Evolutionary conservation across 1,140 invertebrate genomes (phyloP).

Genomic region (Cydia pomonella): DNA sequence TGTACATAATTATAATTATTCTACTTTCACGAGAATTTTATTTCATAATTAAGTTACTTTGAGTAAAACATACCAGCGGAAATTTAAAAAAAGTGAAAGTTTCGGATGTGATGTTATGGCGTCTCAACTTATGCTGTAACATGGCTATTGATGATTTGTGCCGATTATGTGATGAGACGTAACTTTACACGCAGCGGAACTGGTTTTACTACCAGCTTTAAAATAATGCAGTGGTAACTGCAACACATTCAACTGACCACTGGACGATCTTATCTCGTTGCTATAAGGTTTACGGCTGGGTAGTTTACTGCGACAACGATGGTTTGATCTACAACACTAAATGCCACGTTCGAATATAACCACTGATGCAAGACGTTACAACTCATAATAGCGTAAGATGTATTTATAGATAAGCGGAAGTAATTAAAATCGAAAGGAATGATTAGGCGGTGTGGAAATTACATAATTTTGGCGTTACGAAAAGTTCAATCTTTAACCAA

Average conservation of each 20-base stretch:
- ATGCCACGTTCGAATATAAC: not conserved
- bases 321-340: not conserved
- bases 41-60: slow-evolving; percentile 15
- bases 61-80: slow-evolving; percentile 2
- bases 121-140: slow-evolving; percentile 53
- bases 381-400: slow-evolving; percentile 6
- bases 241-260: not conserved
- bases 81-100: slow-evolving; percentile 37
- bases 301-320: not conserved
- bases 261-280: not conserved
- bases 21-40: slow-evolving; percentile 19
- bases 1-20: not conserved
- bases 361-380: slow-evolving; percentile 15
- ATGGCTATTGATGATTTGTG: slow-evolving; percentile 49
- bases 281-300: not conserved
- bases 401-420: slow-evolving; percentile 9
- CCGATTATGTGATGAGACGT: slow-evolving; percentile 55
- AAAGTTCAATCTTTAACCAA: slow-evolving; percentile 2
- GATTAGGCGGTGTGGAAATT: slow-evolving; percentile 14
- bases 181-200: slow-evolving; percentile 50
- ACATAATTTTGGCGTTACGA: slow-evolving; percentile 24
- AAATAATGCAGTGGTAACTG: slow-evolving; percentile 3
- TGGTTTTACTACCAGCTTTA: slow-evolving; percentile 40
- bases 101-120: slow-evolving; percentile 45
- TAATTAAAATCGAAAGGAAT: slow-evolving; percentile 30